Evolutionary conservation across 2,888 invertebrate species (phyloP), one percentile per base, ranked within the genome.

Genomic region (Aphrophora alni): DNA sequence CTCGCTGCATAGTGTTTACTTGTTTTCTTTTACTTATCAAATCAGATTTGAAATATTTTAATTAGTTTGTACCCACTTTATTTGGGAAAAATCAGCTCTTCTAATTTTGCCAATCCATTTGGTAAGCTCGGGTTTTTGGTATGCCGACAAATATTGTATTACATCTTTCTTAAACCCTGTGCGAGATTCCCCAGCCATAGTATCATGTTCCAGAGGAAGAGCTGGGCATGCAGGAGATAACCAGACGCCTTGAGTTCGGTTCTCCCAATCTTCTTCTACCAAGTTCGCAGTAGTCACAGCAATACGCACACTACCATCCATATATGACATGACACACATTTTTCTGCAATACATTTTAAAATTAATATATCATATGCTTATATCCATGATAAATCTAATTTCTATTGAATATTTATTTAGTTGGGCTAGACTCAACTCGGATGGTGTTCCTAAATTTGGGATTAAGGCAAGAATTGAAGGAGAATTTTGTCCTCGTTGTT

Each of bases 201-300:
- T 89, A 82, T 89, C 89, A 0, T 92, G 89, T 0, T 89, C 88
- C 0, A 90, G 86, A 0, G 92, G 90, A 75, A 96, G 86, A 69
- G 89, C 90, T 0, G 94, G 93, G 85, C 97, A 93, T 38, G 90
- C 87, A 0, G 97, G 97, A 87, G 97, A 97, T 38, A 98, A 90
- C 98, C 98, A 98, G 12, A 98, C 88, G 0, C 97, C 97, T 88
- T 99, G 98, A 0, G 97, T 97, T 85, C 97, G 93, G 87, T 98
- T 95, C 86, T 95, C 93, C 98, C 98, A 99, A 88, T 99, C 98
- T 83, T 95, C 94, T 27, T 93, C 90, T 84, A 98, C 95, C 3
- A 98, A 90, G 89, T 99, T 99, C 0, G 98, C 97, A 0, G 98
- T 98, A 0, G 95, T 96, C 38, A 98, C 92, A 0, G 97, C 93